Conservation (phyloP, 1,140 invertebrate genomes). For the Drosophila rhopaloa region DNA sequence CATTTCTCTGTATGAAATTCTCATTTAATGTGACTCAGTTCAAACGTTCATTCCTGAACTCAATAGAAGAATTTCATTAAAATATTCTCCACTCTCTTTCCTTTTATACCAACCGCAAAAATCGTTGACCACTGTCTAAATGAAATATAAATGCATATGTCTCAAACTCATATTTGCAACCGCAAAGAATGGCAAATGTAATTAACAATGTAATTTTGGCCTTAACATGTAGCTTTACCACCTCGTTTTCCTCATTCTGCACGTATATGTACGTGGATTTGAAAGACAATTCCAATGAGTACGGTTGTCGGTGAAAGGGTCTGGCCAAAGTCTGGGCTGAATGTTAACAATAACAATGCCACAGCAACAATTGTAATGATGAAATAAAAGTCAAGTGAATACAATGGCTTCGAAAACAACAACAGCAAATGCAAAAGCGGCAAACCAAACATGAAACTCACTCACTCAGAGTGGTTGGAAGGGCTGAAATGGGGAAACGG, state of each 20-base stretch:
- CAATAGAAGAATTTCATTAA: neutral
- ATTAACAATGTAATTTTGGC: conserved; percentile 64
- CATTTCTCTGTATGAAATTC: neutral
- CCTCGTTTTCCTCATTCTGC: neutral
- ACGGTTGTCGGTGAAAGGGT: neutral
- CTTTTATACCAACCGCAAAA: neutral
- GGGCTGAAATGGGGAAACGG: conserved; percentile 38
- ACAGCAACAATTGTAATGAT: conserved; percentile 70
- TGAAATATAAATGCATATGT: neutral
- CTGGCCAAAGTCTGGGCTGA: conserved; percentile 44
- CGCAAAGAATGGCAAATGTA: conserved; percentile 47
- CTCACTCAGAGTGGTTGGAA: conserved; percentile 32
- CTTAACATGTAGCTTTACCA: conserved; percentile 21
- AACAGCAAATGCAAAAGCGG: conserved; percentile 41
- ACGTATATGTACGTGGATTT: conserved; percentile 9
- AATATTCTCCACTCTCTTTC: neutral
- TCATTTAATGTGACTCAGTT: conserved; percentile 5
- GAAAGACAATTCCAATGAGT: conserved; percentile 48
- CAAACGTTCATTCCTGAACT: neutral
- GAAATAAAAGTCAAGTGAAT: conserved; percentile 78
- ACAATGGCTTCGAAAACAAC: conserved; percentile 68
- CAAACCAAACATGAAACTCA: conserved; percentile 57
- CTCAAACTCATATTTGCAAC: conserved; percentile 14
- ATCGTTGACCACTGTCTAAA: neutral
- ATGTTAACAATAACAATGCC: conserved; percentile 75